These are phyloP conservation scores for Cotesia chilonis DNA, from an alignment of 1,140 invertebrate species.

Conservation along the genomic window DNA sequence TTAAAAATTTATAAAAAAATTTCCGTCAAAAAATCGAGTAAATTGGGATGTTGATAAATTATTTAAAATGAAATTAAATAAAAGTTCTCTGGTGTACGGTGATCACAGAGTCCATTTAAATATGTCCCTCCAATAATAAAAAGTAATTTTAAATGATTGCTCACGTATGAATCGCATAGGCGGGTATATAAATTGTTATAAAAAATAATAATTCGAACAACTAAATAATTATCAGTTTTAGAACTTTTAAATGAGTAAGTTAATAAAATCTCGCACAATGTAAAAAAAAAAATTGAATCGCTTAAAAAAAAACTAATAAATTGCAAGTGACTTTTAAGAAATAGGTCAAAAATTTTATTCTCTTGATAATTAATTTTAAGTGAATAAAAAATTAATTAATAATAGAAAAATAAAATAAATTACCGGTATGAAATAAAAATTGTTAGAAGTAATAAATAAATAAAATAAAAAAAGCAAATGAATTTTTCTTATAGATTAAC, in stretches of 20 bases:
- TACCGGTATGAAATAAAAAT: conserved; percentile 11
- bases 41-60: too few relatives aligned
- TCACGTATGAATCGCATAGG: conserved; percentile 43
- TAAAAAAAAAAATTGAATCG: neutral
- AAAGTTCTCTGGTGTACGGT: conserved; percentile 21
- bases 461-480: conserved; percentile 15
- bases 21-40: too few relatives aligned
- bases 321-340: neutral
- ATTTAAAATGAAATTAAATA: neutral
- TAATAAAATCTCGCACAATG: conserved; percentile 18
- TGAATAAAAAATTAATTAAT: conserved; percentile 2
- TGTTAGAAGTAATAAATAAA: conserved; percentile 15
- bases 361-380: neutral
- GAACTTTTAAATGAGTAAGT: conserved; percentile 10
- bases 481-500: conserved; percentile 9
- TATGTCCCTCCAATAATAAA: conserved; percentile 45
- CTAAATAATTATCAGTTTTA: conserved; percentile 13
- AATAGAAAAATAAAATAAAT: neutral
- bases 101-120: conserved; percentile 40
- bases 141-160: conserved; percentile 51
- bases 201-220: neutral
- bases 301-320: conserved; percentile 1
- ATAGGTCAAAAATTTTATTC: neutral
- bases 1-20: conserved; percentile 10
- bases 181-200: conserved; percentile 26